Evolutionary conservation across 2,797 vertebrate genomes (phyloP).

Genomic region (Pteropus rufus): DNA sequence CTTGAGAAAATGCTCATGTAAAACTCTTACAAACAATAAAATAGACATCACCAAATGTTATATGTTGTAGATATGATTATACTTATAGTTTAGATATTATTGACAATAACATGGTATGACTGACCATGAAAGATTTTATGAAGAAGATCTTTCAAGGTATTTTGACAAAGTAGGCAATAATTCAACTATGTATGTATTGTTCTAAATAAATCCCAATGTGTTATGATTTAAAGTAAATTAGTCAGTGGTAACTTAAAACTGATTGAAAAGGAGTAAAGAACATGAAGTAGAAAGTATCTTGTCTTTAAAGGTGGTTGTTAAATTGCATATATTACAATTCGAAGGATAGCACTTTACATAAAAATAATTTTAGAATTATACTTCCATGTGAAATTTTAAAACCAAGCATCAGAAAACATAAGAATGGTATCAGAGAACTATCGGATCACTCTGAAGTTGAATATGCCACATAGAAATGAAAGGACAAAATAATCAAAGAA

Average conservation of each 20-base stretch:
- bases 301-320: not conserved
- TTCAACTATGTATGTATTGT: constrained; percentile 4
- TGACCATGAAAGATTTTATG: not conserved
- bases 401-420: not conserved
- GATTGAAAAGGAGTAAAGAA: not conserved
- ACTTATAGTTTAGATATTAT: not conserved
- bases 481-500: constrained; percentile 2
- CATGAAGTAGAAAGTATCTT: not conserved
- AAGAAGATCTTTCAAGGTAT: not conserved
- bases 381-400: not conserved
- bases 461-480: not conserved
- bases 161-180: constrained; percentile 16
- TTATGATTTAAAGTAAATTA: not conserved
- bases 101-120: not conserved
- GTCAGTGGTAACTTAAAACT: not conserved
- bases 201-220: not conserved
- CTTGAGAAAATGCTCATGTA: not conserved
- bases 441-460: not conserved
- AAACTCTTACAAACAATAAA: not conserved
- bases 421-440: not conserved
- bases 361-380: constrained; percentile 14
- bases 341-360: not conserved
- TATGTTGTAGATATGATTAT: not conserved
- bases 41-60: not conserved
- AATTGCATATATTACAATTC: not conserved